Conservation (phyloP, 2,888 invertebrate species). For the Abrostola tripartita region DNA sequence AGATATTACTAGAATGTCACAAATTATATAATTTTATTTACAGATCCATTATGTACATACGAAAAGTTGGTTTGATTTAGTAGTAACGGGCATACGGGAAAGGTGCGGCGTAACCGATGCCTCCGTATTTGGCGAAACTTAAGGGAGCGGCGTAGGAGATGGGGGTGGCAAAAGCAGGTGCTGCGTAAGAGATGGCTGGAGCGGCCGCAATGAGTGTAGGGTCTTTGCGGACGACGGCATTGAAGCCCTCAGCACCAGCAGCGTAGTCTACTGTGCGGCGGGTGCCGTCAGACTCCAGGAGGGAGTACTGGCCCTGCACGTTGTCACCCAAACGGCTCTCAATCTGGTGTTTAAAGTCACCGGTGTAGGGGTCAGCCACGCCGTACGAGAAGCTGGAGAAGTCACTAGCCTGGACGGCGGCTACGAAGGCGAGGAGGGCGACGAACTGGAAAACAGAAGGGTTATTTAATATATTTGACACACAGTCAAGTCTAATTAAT, state of each 20-base stretch:
- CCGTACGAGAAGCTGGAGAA: conserved; percentile 85
- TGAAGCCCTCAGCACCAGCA: conserved; percentile 87
- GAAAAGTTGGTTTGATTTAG: conserved; percentile 47
- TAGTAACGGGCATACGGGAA: conserved; percentile 64
- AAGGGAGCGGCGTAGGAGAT: conserved; percentile 48
- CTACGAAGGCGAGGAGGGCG: conserved; percentile 70
- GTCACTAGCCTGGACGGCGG: conserved; percentile 65
- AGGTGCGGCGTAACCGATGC: conserved; percentile 61
- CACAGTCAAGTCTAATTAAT: too few species aligned
- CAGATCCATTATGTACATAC: conserved; percentile 63
- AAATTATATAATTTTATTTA: conserved; percentile 46
- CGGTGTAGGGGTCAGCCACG: conserved; percentile 87
- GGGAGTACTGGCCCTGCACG: conserved; percentile 87
- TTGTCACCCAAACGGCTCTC: conserved; percentile 84
- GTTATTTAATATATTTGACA: background rate
- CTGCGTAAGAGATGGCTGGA: conserved; percentile 38
- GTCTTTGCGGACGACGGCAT: conserved; percentile 87
- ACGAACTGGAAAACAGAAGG: conserved; percentile 68
- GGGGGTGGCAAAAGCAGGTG: conserved; percentile 51
- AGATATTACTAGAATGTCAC: conserved; percentile 28
- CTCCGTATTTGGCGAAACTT: conserved; percentile 28
- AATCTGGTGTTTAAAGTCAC: conserved; percentile 87
- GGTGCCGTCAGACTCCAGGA: conserved; percentile 86
- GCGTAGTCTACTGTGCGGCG: conserved; percentile 87
- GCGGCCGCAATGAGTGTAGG: conserved; percentile 73